Evolutionary conservation across 2,888 invertebrate genomes (phyloP).

Genomic region (Troglohyphantes excavatus): DNA sequence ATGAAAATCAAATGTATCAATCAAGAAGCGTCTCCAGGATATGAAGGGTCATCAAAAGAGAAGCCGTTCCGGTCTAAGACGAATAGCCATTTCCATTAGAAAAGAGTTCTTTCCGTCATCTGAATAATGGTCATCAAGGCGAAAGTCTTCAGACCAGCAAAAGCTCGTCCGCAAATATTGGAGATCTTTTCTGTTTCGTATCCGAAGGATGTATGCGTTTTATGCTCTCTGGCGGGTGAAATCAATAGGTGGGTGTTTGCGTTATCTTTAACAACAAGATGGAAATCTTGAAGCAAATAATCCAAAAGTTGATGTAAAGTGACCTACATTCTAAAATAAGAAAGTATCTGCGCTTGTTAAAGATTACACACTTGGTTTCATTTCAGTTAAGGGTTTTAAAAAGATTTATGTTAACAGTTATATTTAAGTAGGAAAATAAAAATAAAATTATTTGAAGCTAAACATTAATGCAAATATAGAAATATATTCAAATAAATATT

Average conservation of each 20-base stretch:
- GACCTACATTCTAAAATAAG: no score
- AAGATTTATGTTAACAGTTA: no score
- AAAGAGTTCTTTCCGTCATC: conserved; percentile 33
- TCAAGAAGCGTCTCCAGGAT: conserved; percentile 52
- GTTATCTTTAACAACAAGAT: background rate
- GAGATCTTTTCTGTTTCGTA: background rate
- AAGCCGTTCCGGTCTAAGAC: conserved; percentile 25
- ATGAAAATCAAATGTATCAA: conserved; percentile 69
- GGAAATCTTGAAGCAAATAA: no score
- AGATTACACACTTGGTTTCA: no score
- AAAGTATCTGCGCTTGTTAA: no score
- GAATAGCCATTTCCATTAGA: conserved; percentile 52
- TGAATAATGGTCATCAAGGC: conserved; percentile 47
- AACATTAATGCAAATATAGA: no score
- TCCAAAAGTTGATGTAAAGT: no score
- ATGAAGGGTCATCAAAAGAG: conserved; percentile 51
- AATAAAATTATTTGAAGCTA: no score
- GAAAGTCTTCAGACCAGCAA: conserved; percentile 9
- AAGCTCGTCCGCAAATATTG: conserved; percentile 29
- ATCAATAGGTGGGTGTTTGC: conserved; percentile 1
- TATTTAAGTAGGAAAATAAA: no score
- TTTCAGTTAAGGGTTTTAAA: no score
- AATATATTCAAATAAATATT: no score
- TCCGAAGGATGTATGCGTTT: background rate
- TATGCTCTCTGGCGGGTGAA: conserved; percentile 2